Evolutionary conservation across 2,113 vertebrate species (phyloP).

Genomic region (Trachemys scripta): DNA sequence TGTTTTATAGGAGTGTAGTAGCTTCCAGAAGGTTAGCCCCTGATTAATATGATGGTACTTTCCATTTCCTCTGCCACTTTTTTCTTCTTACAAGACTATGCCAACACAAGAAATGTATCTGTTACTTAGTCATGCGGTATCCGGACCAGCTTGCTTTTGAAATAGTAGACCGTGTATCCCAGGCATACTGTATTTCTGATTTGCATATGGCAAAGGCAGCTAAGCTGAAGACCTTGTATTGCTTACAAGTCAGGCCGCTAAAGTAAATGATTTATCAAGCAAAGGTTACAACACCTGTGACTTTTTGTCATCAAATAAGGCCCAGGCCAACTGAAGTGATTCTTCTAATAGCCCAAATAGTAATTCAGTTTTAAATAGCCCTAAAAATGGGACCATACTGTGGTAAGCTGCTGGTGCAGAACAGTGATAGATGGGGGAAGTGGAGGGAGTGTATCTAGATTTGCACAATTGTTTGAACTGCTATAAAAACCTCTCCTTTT

Average conservation of each 20-base stretch:
- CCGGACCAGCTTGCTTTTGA: constrained; percentile 54
- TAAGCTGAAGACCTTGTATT: constrained; percentile 59
- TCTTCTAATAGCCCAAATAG: constrained; percentile 76
- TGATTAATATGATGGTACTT: constrained; percentile 57
- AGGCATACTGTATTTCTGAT: constrained; percentile 70
- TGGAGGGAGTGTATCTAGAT: constrained; percentile 12
- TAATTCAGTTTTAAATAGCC: constrained; percentile 77
- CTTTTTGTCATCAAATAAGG: constrained; percentile 77
- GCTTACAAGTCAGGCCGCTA: constrained; percentile 69
- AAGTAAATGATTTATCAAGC: constrained; percentile 82
- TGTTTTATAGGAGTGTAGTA: not conserved
- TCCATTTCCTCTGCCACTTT: constrained; percentile 43
- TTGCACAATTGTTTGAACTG: constrained; percentile 57
- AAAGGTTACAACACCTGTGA: constrained; percentile 78
- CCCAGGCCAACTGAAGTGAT: constrained; percentile 71
- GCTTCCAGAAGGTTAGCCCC: not conserved
- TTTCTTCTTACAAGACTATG: constrained; percentile 30
- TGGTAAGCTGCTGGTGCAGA: constrained; percentile 30
- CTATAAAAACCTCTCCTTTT: constrained; percentile 44
- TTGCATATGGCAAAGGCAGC: constrained; percentile 72
- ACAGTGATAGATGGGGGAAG: constrained; percentile 45
- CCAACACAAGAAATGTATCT: constrained; percentile 38
- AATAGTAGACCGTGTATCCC: constrained; percentile 41
- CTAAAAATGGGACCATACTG: constrained; percentile 60
- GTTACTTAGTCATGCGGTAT: constrained; percentile 45